Evolutionary conservation across 2,113 vertebrate species (phyloP).

Genomic region (Hipposideros armiger): DNA sequence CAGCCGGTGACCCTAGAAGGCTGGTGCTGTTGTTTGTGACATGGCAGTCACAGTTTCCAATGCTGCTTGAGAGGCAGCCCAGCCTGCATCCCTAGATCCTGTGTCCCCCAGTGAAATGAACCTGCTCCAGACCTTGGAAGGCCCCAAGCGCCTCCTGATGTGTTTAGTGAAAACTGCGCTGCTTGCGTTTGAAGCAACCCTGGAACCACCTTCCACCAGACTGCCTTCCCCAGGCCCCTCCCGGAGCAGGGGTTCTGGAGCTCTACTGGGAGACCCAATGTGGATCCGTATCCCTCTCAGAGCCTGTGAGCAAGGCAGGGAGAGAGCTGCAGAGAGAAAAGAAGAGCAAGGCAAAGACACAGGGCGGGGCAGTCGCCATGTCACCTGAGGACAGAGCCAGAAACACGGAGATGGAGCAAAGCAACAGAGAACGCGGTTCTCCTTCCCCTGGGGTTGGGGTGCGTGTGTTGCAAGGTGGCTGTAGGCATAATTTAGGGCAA

Average conservation of each 20-base stretch:
- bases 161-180: not conserved
- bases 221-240: not conserved
- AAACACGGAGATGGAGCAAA: not conserved
- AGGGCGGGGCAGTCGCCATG: not conserved
- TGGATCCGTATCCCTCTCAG: not conserved
- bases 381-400: not conserved
- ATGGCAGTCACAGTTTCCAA: not conserved
- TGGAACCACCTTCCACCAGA: not conserved
- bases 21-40: not conserved
- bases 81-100: not conserved
- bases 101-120: not conserved
- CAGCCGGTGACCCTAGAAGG: not conserved
- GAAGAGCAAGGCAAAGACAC: not conserved
- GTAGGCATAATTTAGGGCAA: not conserved
- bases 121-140: not conserved
- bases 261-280: not conserved
- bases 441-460: not conserved
- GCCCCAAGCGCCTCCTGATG: not conserved
- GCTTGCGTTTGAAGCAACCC: not conserved
- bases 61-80: not conserved
- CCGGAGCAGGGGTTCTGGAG: not conserved
- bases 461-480: too few relatives aligned
- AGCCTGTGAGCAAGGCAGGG: slow-evolving; percentile 15
- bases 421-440: not conserved
- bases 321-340: not conserved